Base-by-base conservation (phyloP, 2,888 invertebrate genomes). In the Cinara cedri region DNA sequence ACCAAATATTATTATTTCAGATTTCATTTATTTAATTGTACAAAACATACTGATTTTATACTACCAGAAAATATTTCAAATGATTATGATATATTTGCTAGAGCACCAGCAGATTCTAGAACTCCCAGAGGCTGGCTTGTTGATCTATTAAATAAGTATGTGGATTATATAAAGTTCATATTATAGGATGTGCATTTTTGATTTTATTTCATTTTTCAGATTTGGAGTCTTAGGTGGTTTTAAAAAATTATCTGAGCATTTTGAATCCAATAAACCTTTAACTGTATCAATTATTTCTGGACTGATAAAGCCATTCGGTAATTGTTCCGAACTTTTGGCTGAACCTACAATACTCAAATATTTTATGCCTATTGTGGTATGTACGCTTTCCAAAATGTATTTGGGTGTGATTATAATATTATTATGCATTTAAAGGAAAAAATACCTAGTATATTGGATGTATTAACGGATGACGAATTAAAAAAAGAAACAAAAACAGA, bases 401-500 rank as follows among this genome's bases (percentile, higher is more conserved):
- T 21, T 62, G 21, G n/a, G 21, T 21, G 51, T 26, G 3, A n/a
- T 46, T 72, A 54, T 42, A 68, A 6, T 62, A 26, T 19, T 65
- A 34, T 70, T 74, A 66, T 24, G 3, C 34, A 60, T 54, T 54
- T 68, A 51, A 86, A 95, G 96, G 94, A 95, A 89, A 92, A 94
- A 86, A 93, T 97, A 83, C 93, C 96, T 82, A 82, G 92, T 84
- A 91, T 96, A 85, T 88, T 98, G 85, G 95, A 97, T 85, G 93
- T 94, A 87, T 88, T 98, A 84, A 95, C 96, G 26, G 97, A 98
- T 86, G 97, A 97, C 82, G 97, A 98, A 86, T 87, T 98, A 81
- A 98, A 98, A 86, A 92, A 95, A 83, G 98, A 98, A 87, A 95
- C 96, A 6, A 95, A 97, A 85, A 93, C 92, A 85, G 97, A 97